Base-by-base conservation (phyloP, 1,140 invertebrate species). In the Sinonovacula constricta region DNA sequence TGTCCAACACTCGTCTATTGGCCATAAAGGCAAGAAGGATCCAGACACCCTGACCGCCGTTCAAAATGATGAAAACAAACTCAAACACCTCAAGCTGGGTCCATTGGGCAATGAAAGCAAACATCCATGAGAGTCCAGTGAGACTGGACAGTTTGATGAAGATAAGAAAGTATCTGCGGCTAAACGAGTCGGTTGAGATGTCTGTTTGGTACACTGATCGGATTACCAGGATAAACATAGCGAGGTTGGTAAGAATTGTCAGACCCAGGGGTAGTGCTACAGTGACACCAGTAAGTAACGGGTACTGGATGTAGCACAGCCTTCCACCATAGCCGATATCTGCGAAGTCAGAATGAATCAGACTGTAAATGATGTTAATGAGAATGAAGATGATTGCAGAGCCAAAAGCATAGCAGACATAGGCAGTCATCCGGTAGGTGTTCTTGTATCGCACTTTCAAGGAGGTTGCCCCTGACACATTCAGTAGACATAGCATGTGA, bases 321-420 rank as follows among this genome's bases (percentile, higher is more conserved):
- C 3, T 60, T 4, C 24, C 57, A 60, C 57, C 57, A n/a, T 60
- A 60, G 5, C 57, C 57, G 3, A 28, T n/a, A n/a, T n/a, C n/a
- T n/a, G n/a, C n/a, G n/a, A n/a, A n/a, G n/a, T n/a, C n/a, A n/a
- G n/a, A n/a, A n/a, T n/a, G n/a, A n/a, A n/a, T n/a, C n/a, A n/a
- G n/a, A n/a, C n/a, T n/a, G n/a, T n/a, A n/a, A n/a, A n/a, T n/a
- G n/a, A n/a, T n/a, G n/a, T n/a, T n/a, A n/a, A n/a, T n/a, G n/a
- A n/a, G n/a, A n/a, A n/a, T n/a, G n/a, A n/a, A n/a, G n/a, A n/a
- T n/a, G n/a, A n/a, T n/a, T n/a, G n/a, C n/a, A n/a, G n/a, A n/a
- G n/a, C n/a, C n/a, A n/a, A n/a, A n/a, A n/a, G n/a, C n/a, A n/a
- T n/a, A n/a, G n/a, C n/a, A n/a, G n/a, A n/a, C n/a, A n/a, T n/a